These are phyloP conservation scores for Tragulus kanchil DNA, from an alignment of 2,113 vertebrate genomes.

Conservation along the genomic window DNA sequence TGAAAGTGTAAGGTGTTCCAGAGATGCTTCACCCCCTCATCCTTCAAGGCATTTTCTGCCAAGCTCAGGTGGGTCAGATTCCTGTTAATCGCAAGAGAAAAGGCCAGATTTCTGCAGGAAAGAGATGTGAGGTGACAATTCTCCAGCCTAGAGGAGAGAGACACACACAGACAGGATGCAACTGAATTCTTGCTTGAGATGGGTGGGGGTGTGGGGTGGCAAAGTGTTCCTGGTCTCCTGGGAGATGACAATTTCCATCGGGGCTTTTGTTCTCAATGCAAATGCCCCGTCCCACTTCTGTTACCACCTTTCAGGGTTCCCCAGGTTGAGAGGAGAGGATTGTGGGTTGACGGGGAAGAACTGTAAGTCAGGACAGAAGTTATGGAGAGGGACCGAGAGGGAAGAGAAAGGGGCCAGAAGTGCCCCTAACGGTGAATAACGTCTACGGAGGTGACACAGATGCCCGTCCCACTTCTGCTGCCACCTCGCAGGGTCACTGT, in stretches of 20 bases:
- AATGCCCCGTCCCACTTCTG: background rate
- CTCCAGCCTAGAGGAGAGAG: conserved; percentile 15
- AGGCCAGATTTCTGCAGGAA: background rate
- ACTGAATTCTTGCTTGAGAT: accelerated
- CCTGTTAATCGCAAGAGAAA: background rate
- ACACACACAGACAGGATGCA: background rate
- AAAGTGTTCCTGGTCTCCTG: too few relatives aligned
- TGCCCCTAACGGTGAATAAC: background rate
- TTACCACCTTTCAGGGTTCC: background rate
- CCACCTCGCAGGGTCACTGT: too few relatives aligned
- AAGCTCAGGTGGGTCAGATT: conserved; percentile 57
- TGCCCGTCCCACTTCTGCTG: too few relatives aligned
- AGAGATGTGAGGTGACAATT: background rate
- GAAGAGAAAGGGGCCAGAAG: background rate
- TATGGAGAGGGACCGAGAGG: too few relatives aligned
- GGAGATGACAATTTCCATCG: background rate
- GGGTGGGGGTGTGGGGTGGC: too few relatives aligned
- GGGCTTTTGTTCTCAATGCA: background rate
- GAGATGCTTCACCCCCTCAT: background rate
- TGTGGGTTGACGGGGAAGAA: background rate
- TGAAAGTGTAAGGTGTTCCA: accelerated
- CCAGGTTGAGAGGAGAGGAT: background rate
- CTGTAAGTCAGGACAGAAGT: background rate
- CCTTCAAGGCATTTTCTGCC: background rate
- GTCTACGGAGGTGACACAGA: background rate